A percentile compares a stretch with the other conserved stretches of the same genome.
Evolutionary conservation across 37 sponge, comb jelly and placozoan species (phyloP).

Genomic region (Petrosia ficiformis): DNA sequence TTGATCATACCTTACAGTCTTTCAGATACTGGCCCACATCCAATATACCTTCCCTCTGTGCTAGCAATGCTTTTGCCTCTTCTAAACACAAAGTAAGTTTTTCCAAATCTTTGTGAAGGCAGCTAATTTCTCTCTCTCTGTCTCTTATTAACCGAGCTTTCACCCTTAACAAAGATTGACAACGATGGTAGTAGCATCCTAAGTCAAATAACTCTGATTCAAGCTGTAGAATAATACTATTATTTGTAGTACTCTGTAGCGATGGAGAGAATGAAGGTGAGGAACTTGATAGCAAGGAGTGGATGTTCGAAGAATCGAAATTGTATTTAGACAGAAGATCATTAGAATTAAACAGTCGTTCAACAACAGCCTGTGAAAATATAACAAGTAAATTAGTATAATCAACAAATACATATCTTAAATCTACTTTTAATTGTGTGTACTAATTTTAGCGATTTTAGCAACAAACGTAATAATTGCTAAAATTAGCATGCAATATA

Average conservation of each 20-base stretch:
- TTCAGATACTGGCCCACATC: constrained; percentile 27
- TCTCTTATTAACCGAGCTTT: constrained; percentile 11
- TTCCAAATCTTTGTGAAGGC: constrained; percentile 25
- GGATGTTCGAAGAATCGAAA: too few relatives aligned
- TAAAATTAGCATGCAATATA: too few relatives aligned
- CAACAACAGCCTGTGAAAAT: too few relatives aligned
- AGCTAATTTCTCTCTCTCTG: constrained; percentile 22
- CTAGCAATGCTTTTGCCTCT: constrained; percentile 24
- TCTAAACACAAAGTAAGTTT: constrained; percentile 14
- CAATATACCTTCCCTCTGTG: constrained; percentile 6
- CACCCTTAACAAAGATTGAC: not conserved
- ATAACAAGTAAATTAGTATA: too few relatives aligned
- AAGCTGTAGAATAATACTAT: not conserved
- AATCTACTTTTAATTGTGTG: too few relatives aligned
- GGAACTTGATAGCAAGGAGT: too few relatives aligned
- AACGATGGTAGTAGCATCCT: not conserved
- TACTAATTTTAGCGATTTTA: too few relatives aligned
- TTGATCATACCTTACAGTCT: constrained; percentile 35
- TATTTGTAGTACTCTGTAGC: not conserved
- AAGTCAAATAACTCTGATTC: not conserved
- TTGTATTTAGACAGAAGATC: too few relatives aligned
- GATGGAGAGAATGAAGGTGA: too few relatives aligned
- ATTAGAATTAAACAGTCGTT: too few relatives aligned
- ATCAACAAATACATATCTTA: too few relatives aligned
- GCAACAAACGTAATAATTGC: too few relatives aligned